phyloP scores from a whole-genome alignment of 2,888 invertebrate species.

The Stenotaenia linearis region DNA sequence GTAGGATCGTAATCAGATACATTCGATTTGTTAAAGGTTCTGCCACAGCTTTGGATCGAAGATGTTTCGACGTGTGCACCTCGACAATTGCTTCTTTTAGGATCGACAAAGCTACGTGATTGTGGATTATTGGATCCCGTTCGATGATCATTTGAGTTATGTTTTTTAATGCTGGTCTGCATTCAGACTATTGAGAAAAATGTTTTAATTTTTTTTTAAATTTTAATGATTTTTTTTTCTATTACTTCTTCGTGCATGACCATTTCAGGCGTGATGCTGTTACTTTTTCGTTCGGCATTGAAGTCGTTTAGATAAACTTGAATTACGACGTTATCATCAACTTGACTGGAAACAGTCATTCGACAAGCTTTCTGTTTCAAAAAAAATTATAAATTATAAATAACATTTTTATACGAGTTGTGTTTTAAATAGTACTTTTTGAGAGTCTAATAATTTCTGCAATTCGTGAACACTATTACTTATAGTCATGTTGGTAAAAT shows the following conservation, averaged over 20 bases:
- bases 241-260: slow-evolving; percentile 37
- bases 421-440: neutral
- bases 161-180: slow-evolving; percentile 71
- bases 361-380: slow-evolving; percentile 51
- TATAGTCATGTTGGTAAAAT: slow-evolving; percentile 75
- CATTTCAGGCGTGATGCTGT: slow-evolving; percentile 33
- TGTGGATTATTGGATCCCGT: slow-evolving; percentile 75
- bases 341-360: slow-evolving; percentile 74
- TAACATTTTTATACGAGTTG: neutral
- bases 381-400: neutral
- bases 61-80: slow-evolving; percentile 47
- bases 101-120: slow-evolving; percentile 78
- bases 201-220: neutral
- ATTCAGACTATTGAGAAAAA: slow-evolving; percentile 65
- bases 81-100: slow-evolving; percentile 90
- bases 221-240: neutral
- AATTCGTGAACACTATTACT: slow-evolving; percentile 51
- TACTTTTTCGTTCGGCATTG: slow-evolving; percentile 12
- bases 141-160: slow-evolving; percentile 79
- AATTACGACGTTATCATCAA: slow-evolving; percentile 81
- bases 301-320: slow-evolving; percentile 54
- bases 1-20: neutral
- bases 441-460: slow-evolving; percentile 26
- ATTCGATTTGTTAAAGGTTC: neutral
- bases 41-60: neutral